Base-by-base conservation (phyloP, 2,113 vertebrate species). In the Myiozetetes cayanensis region DNA sequence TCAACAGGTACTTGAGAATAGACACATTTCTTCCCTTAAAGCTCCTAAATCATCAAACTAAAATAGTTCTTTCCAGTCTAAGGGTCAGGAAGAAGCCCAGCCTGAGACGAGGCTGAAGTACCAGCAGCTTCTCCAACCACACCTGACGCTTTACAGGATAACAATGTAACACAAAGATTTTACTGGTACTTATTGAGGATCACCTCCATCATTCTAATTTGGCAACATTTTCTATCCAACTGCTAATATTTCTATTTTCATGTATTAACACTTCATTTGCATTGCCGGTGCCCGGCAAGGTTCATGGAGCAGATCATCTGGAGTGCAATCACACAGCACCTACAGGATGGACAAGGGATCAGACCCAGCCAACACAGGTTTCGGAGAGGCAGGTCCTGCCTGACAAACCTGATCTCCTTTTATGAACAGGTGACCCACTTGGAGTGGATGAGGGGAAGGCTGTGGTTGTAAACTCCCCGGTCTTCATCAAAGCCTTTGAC, bases 91-190 rank as follows among this genome's bases (percentile, higher is more conserved):
- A 58, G 10, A 46, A 10, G 13, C 20, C 7, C 23, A 28, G 28
- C 6, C 46, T 61, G 35, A 79, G 25, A n/a, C 15, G 6, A 83
- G 8, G 24, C 15, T 58, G 12, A 87, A 79, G 24, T 11, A 79
- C 16, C 47, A 78, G 46, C 46, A 87, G 56, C 71, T 92, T 71
- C 52, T 79, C 56, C 28, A 74, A 39, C 3, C 18, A 81, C 49
- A n/a, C 0, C 0, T 22, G 27, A 80, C 53, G n/a, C 23, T 85
- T 68, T 35, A 79, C 23, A 61, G n/a, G n/a, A 6, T 14, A 73
- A 7, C 33, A n/a, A 17, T 6, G 2, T 3, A 66, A 65, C 16
- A 47, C 28, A 12, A 56, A 80, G 25, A 46, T 72, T 85, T 70
- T 59, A 35, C 43, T 37, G 25, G 21, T 65, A 88, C 27, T 59